Conservation (phyloP, 92 coral and sea anemone species). For the Bergia sp. region DNA sequence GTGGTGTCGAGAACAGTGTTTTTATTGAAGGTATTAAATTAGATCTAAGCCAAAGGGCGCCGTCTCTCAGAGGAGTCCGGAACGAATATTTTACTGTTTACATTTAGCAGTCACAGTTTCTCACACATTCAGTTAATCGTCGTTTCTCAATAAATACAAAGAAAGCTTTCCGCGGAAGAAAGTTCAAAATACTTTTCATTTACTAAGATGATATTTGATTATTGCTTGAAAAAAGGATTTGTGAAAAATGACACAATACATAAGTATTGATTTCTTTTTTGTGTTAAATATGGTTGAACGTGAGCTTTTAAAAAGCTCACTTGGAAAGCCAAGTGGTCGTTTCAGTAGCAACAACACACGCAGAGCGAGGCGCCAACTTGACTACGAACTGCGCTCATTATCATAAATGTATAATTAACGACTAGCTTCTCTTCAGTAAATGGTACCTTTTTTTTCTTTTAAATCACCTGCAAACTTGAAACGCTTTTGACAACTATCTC, state of each 20-base stretch:
- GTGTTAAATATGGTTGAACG: neutral
- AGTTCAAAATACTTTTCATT: neutral
- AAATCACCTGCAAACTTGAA: slow-evolving; percentile 40
- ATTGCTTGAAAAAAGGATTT: neutral
- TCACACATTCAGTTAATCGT: neutral
- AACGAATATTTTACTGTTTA: neutral
- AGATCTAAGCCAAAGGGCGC: slow-evolving; percentile 17
- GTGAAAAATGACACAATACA: neutral
- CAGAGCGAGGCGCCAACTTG: slow-evolving; percentile 38
- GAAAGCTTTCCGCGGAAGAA: neutral
- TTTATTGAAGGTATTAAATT: slow-evolving; percentile 44
- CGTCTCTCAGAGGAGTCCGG: slow-evolving; percentile 32
- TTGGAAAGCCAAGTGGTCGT: neutral
- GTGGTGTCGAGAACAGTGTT: neutral
- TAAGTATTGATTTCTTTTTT: neutral
- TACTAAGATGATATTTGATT: neutral
- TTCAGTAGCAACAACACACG: neutral
- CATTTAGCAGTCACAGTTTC: slow-evolving; percentile 11
- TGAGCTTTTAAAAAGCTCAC: neutral
- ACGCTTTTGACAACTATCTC: slow-evolving; percentile 17
- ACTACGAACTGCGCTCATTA: slow-evolving; percentile 8
- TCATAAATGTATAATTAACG: slow-evolving; percentile 32
- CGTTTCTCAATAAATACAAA: neutral
- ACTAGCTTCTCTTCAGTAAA: slow-evolving; percentile 21
- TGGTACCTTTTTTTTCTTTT: slow-evolving; percentile 1